These are phyloP conservation scores for Coregonus suidteri DNA, from an alignment of 2,797 vertebrate genomes.

Conservation along the genomic window DNA sequence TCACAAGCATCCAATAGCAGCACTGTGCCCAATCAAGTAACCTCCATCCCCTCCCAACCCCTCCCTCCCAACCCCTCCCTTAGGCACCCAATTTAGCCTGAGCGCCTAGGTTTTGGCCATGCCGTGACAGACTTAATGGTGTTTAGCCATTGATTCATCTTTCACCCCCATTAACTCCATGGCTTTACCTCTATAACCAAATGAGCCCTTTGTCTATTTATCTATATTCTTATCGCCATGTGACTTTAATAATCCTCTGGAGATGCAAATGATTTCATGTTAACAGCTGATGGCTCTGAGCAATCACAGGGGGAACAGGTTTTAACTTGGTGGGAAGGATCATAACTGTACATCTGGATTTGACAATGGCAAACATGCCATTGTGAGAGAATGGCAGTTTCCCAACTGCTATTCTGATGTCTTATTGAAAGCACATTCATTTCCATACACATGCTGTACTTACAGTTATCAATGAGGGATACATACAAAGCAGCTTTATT, in stretches of 20 bases:
- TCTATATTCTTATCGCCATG: neutral
- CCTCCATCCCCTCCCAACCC: neutral
- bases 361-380: neutral
- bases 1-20: neutral
- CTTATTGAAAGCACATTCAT: too few relatives aligned
- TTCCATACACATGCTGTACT: neutral
- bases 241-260: neutral
- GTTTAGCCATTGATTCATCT: conserved; percentile 70
- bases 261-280: neutral
- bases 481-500: neutral
- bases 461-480: neutral
- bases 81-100: conserved; percentile 25
- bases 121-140: conserved; percentile 66
- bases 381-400: conserved; percentile 52
- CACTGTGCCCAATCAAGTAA: conserved; percentile 6
- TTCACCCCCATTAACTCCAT: conserved; percentile 65
- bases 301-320: neutral
- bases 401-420: conserved; percentile 44
- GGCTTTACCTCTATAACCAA: conserved; percentile 55
- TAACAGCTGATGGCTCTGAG: neutral
- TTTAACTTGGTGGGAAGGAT: too few relatives aligned
- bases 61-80: neutral
- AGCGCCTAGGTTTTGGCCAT: conserved; percentile 34
- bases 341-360: neutral
- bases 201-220: conserved; percentile 51